A percentile compares a stretch with the other conserved stretches of the same genome.
Evolutionary conservation across 2,888 invertebrate genomes (phyloP).

Genomic region (Morinoia aosen): DNA sequence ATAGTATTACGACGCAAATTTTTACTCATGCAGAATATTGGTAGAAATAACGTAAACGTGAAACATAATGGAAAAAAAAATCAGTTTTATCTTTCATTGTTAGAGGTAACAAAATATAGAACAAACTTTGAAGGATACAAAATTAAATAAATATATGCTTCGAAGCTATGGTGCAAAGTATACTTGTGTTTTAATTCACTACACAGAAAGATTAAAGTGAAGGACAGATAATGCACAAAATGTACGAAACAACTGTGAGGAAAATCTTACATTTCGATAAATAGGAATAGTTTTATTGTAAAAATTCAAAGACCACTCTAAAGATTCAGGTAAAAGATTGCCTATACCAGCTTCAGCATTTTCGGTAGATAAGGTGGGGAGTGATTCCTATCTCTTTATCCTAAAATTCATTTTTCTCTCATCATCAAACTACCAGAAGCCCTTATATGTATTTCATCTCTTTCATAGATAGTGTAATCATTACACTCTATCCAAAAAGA

Average conservation of each 20-base stretch:
- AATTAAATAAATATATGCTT: too few relatives aligned
- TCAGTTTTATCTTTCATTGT: too few relatives aligned
- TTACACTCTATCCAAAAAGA: too few relatives aligned
- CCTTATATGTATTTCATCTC: too few relatives aligned
- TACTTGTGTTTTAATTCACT: not conserved
- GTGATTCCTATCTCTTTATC: not conserved
- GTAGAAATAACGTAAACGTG: not conserved
- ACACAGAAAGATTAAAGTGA: not conserved
- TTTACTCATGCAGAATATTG: not conserved
- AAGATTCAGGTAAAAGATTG: not conserved
- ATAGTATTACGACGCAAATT: too few relatives aligned
- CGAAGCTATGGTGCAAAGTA: not conserved
- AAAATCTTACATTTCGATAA: not conserved
- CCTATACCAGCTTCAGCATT: not conserved
- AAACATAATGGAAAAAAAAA: not conserved
- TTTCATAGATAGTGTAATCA: too few relatives aligned
- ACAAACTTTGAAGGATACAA: too few relatives aligned
- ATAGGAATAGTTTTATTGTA: not conserved
- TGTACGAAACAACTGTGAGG: not conserved
- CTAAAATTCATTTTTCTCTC: not conserved
- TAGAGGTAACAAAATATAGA: too few relatives aligned
- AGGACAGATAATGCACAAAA: not conserved
- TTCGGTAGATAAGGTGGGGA: not conserved
- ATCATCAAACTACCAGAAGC: not conserved
- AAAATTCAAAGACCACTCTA: not conserved